A percentile compares a stretch with the other conserved stretches of the same genome.
phyloP scores from a whole-genome alignment of 30 jellyfish, hydroid and myxozoan genomes.

The Chironex yamaguchii region DNA sequence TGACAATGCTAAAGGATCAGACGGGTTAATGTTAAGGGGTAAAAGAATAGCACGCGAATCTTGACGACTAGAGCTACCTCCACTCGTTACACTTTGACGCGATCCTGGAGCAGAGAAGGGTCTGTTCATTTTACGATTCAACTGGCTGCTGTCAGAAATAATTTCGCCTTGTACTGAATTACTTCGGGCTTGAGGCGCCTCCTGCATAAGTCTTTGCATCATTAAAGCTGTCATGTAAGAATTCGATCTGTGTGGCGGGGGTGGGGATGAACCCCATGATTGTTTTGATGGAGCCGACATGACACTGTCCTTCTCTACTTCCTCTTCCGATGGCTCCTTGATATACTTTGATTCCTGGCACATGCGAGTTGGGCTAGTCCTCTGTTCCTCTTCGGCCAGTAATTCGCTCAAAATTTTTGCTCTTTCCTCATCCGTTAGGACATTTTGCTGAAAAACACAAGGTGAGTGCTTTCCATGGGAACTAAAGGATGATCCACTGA shows the following conservation, averaged over 20 bases:
- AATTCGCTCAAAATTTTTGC: slow-evolving; percentile 67
- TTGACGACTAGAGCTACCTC: slow-evolving; percentile 74
- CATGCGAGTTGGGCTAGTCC: background rate
- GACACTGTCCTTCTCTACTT: background rate
- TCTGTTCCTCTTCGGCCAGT: slow-evolving; percentile 54
- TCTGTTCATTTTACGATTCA: slow-evolving; percentile 1
- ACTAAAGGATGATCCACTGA: slow-evolving; percentile 71
- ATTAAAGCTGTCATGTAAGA: slow-evolving; percentile 81
- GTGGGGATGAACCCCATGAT: slow-evolving; percentile 59
- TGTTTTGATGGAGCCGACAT: background rate
- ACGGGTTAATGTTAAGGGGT: slow-evolving; percentile 58
- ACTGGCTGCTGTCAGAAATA: background rate
- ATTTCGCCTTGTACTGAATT: slow-evolving; percentile 26
- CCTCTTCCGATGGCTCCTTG: background rate
- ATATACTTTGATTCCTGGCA: background rate
- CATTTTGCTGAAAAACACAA: slow-evolving; percentile 30
- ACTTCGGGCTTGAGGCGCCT: slow-evolving; percentile 27
- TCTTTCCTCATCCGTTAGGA: slow-evolving; percentile 77
- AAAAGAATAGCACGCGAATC: slow-evolving; percentile 50
- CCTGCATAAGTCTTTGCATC: slow-evolving; percentile 51
- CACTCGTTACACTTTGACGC: slow-evolving; percentile 49
- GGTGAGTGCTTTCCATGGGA: slow-evolving; percentile 70
- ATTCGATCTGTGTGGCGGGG: slow-evolving; percentile 77
- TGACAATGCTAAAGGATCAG: slow-evolving; percentile 59
- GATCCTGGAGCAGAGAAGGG: slow-evolving; percentile 88